Conservation (phyloP, 2,888 invertebrate species). For the Oxyteleia sp. region DNA sequence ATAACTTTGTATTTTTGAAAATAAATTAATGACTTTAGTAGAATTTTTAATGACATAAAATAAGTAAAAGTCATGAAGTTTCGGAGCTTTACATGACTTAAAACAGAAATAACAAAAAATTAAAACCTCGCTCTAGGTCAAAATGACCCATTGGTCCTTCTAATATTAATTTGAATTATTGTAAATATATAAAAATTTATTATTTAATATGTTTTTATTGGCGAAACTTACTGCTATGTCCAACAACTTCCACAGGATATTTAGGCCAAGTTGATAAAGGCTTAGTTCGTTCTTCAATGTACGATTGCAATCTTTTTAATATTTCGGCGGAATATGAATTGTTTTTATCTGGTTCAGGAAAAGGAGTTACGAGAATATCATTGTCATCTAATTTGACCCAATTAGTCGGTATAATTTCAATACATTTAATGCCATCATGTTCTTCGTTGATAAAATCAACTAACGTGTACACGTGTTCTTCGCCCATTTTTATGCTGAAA, state of each 20-base stretch:
- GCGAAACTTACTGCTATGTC: conserved; percentile 3
- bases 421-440: neutral
- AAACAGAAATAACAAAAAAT: too few relatives aligned
- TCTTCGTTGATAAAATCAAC: conserved; percentile 12
- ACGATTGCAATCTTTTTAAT: neutral
- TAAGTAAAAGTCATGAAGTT: too few relatives aligned
- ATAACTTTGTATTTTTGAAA: too few relatives aligned
- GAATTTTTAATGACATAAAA: too few relatives aligned
- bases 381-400: neutral
- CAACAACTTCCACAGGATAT: neutral
- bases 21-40: too few relatives aligned
- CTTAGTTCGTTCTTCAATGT: neutral
- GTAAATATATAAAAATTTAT: too few relatives aligned
- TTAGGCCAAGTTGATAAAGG: neutral
- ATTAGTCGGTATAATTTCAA: neutral
- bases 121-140: too few relatives aligned
- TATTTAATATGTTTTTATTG: too few relatives aligned
- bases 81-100: too few relatives aligned
- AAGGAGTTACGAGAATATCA: neutral
- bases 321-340: neutral
- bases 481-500: conserved; percentile 7
- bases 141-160: too few relatives aligned
- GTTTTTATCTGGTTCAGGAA: neutral
- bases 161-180: too few relatives aligned
- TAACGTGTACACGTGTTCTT: neutral